A percentile compares a stretch with the other conserved stretches of the same genome.
These are phyloP conservation scores for Thymelicus acteon DNA, from an alignment of 2,888 invertebrate genomes.

Conservation along the genomic window DNA sequence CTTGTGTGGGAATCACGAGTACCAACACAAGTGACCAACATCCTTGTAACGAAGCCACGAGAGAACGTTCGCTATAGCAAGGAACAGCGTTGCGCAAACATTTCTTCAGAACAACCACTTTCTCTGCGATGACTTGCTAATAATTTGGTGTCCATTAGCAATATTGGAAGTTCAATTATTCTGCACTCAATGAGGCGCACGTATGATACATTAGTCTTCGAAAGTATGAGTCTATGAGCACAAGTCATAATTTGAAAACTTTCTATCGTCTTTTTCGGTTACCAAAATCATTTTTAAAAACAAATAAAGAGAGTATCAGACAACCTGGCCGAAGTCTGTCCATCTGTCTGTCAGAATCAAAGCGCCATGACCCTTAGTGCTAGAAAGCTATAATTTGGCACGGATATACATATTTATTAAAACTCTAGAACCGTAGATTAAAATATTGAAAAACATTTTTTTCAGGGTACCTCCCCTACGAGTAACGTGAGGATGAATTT, in stretches of 20 bases:
- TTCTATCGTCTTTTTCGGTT: background rate
- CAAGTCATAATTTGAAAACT: background rate
- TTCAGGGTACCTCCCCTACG: too few relatives aligned
- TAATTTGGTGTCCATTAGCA: background rate
- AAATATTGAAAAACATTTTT: too few relatives aligned
- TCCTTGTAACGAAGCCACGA: conserved; percentile 3
- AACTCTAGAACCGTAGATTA: too few relatives aligned
- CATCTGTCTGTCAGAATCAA: too few relatives aligned
- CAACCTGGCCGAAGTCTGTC: too few relatives aligned
- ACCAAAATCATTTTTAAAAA: too few relatives aligned
- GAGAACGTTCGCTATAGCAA: background rate
- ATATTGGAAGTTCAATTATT: conserved; percentile 5
- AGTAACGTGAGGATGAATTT: too few relatives aligned
- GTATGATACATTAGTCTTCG: background rate
- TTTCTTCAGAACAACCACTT: background rate
- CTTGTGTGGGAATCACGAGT: background rate
- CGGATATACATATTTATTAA: too few relatives aligned
- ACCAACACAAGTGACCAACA: background rate
- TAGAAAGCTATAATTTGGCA: too few relatives aligned
- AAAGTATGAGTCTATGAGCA: too few relatives aligned
- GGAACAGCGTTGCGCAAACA: background rate
- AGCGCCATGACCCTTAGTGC: too few relatives aligned
- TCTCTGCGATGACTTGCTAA: background rate
- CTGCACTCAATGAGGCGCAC: background rate
- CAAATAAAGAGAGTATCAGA: too few relatives aligned